Conservation (phyloP, 30 jellyfish, hydroid and myxozoan genomes). For the Pseudorhiza aurosa region DNA sequence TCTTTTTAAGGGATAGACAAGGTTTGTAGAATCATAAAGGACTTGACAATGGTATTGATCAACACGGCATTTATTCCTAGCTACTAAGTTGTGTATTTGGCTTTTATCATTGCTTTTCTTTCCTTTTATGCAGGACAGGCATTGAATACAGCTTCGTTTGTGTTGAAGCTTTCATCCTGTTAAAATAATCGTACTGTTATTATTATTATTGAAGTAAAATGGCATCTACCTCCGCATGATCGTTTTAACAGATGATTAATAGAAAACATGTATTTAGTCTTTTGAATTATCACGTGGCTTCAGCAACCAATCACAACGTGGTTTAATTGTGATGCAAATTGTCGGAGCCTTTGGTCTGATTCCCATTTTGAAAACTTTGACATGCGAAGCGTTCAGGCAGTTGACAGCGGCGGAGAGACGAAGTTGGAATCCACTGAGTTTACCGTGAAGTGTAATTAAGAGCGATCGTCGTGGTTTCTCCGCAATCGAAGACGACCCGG, state of each 20-base stretch:
- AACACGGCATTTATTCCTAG: too few relatives aligned
- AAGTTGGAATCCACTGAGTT: conserved; percentile 4
- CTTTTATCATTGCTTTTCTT: too few relatives aligned
- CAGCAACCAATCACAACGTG: conserved; percentile 20
- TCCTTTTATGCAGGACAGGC: too few relatives aligned
- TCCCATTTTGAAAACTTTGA: conserved; percentile 49
- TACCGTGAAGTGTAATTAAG: not conserved
- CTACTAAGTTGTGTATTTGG: too few relatives aligned
- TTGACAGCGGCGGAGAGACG: conserved; percentile 41
- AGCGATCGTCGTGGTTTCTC: not conserved
- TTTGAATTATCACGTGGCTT: conserved; percentile 44
- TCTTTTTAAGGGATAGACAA: too few relatives aligned
- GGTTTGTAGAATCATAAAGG: too few relatives aligned
- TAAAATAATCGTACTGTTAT: too few relatives aligned
- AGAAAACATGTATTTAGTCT: not conserved
- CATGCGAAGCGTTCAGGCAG: conserved; percentile 32
- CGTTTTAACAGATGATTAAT: conserved; percentile 1
- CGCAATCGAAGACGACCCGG: not conserved
- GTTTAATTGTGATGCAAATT: conserved; percentile 56
- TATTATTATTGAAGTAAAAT: too few relatives aligned
- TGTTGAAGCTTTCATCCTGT: too few relatives aligned
- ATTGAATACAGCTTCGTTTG: too few relatives aligned
- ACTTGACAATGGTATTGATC: too few relatives aligned
- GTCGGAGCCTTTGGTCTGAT: conserved; percentile 51
- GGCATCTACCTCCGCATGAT: too few relatives aligned